Conservation (phyloP, 2,888 invertebrate species). For the Neocrepidodera transversa region DNA sequence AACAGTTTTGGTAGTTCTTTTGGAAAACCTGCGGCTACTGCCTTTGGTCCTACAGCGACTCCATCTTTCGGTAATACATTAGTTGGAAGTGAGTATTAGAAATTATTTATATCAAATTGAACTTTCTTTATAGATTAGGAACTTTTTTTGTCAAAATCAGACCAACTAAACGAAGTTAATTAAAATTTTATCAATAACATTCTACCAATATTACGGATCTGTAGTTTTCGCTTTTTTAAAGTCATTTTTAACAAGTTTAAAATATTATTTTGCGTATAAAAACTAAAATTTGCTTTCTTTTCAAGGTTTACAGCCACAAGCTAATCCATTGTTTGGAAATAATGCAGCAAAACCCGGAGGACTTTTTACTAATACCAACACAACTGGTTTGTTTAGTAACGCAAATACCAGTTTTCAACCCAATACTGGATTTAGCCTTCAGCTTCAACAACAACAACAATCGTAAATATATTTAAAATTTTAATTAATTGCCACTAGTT, state of each 20-base stretch:
- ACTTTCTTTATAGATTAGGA: no score
- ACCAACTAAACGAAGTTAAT: no score
- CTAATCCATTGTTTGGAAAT: constrained; percentile 61
- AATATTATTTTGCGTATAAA: no score
- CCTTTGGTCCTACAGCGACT: constrained; percentile 47
- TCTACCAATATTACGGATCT: no score
- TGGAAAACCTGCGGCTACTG: constrained; percentile 54
- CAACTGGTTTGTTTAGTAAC: constrained; percentile 40
- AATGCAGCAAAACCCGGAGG: constrained; percentile 61
- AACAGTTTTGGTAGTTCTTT: constrained; percentile 48
- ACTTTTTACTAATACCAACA: constrained; percentile 63
- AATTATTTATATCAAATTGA: no score
- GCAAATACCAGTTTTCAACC: constrained; percentile 36
- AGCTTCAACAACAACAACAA: constrained; percentile 46
- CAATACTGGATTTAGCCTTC: constrained; percentile 58
- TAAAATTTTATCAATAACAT: no score
- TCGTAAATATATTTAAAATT: constrained; percentile 43
- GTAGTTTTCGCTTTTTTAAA: no score
- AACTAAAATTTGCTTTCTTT: constrained; percentile 1
- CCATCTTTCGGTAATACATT: constrained; percentile 42
- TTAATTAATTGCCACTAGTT: no score
- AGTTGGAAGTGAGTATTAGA: constrained; percentile 32
- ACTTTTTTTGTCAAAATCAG: no score
- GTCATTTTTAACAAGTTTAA: not conserved
- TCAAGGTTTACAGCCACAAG: constrained; percentile 29